phyloP scores from a whole-genome alignment of 2,113 vertebrate genomes.

The Channa argus region DNA sequence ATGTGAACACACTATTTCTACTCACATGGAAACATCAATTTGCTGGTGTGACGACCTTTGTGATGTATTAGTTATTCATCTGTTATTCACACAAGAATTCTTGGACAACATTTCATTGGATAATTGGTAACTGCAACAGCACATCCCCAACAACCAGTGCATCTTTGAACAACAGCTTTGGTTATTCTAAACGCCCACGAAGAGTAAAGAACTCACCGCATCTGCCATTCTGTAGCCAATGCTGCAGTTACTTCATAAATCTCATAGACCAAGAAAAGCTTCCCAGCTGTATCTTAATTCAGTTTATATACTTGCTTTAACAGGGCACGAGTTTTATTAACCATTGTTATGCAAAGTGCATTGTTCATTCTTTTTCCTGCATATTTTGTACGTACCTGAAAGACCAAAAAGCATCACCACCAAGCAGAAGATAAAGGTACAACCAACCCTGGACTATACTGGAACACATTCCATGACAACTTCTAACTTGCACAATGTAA shows the following conservation, averaged over 20 bases:
- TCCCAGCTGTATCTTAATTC: not conserved
- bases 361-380: not conserved
- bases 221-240: not conserved
- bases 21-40: not conserved
- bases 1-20: too few relatives aligned
- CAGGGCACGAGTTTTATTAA: too few relatives aligned
- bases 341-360: not conserved
- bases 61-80: not conserved
- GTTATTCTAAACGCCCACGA: too few relatives aligned
- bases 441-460: too few relatives aligned
- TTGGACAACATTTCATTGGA: not conserved
- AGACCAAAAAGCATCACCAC: not conserved
- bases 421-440: too few relatives aligned
- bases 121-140: too few relatives aligned
- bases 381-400: not conserved
- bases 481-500: conserved; percentile 1
- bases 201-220: not conserved
- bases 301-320: too few relatives aligned
- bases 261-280: not conserved
- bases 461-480: not conserved
- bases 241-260: not conserved
- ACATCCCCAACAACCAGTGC: not conserved
- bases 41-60: not conserved
- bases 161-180: not conserved
- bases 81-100: not conserved